These are phyloP conservation scores for Lypha dubia DNA, from an alignment of 2,888 invertebrate species.

Conservation along the genomic window DNA sequence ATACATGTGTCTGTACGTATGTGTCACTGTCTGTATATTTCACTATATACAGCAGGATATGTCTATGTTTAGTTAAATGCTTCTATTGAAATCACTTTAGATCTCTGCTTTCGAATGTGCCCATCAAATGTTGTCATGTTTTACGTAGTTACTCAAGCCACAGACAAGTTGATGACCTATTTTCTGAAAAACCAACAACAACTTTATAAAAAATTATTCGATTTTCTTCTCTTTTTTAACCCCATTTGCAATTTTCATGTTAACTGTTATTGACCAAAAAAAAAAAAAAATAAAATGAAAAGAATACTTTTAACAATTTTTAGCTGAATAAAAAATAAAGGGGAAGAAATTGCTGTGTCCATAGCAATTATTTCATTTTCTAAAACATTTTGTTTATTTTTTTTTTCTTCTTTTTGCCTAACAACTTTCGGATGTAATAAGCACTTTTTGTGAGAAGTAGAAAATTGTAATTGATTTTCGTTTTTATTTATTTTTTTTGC, in stretches of 20 bases:
- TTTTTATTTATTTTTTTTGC: no score
- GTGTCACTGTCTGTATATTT: background rate
- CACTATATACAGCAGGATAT: background rate
- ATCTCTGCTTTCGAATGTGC: background rate
- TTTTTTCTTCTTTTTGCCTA: background rate
- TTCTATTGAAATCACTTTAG: slow-evolving; percentile 53
- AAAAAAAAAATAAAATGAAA: no score
- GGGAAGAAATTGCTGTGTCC: slow-evolving; percentile 21
- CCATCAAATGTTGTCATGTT: slow-evolving; percentile 54
- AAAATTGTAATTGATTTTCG: slow-evolving; percentile 26
- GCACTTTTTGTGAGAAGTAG: background rate
- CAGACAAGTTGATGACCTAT: slow-evolving; percentile 56
- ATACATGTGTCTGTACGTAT: background rate
- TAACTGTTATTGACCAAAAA: slow-evolving; percentile 33
- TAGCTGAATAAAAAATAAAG: slow-evolving; percentile 20
- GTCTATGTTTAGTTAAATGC: slow-evolving; percentile 18
- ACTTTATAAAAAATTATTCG: slow-evolving; percentile 30
- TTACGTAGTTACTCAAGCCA: slow-evolving; percentile 33
- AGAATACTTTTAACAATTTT: slow-evolving; percentile 28
- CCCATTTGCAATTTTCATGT: slow-evolving; percentile 33
- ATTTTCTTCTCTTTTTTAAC: background rate
- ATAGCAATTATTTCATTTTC: slow-evolving; percentile 56
- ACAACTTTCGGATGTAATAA: slow-evolving; percentile 13
- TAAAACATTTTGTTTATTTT: no score
- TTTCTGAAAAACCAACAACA: slow-evolving; percentile 1